A percentile compares a stretch with the other conserved stretches of the same genome.
Evolutionary conservation across 2,888 invertebrate genomes (phyloP).

Genomic region (Aplocera efformata): DNA sequence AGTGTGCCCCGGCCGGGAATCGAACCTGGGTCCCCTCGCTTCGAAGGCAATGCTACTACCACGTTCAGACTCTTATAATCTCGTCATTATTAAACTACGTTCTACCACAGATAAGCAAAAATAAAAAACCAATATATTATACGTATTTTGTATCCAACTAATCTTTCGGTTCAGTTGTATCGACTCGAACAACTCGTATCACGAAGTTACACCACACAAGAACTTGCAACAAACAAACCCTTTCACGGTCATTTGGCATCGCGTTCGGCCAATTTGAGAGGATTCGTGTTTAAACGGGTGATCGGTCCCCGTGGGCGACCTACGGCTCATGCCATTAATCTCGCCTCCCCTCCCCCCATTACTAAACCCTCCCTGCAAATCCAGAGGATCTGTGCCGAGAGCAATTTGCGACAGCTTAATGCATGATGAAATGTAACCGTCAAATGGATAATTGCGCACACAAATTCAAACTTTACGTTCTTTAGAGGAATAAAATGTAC

Average conservation of each 20-base stretch:
- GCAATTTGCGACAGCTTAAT: constrained; percentile 49
- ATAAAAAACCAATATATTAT: too few relatives aligned
- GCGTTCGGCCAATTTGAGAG: constrained; percentile 57
- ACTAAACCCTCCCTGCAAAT: constrained; percentile 16
- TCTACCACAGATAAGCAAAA: too few relatives aligned
- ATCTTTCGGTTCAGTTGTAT: not conserved
- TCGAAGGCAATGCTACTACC: too few relatives aligned
- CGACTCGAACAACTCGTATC: constrained; percentile 7
- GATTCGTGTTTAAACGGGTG: constrained; percentile 59
- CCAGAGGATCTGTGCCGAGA: constrained; percentile 28
- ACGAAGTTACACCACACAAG: constrained; percentile 11
- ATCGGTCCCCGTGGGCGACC: constrained; percentile 63
- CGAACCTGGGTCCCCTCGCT: too few relatives aligned
- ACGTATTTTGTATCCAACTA: too few relatives aligned
- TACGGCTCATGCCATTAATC: constrained; percentile 58
- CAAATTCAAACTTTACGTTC: too few relatives aligned
- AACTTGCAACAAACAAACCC: constrained; percentile 38
- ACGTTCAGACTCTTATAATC: too few relatives aligned
- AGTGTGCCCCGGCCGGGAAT: too few relatives aligned
- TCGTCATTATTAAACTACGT: too few relatives aligned
- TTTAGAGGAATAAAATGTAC: too few relatives aligned
- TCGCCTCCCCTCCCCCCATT: constrained; percentile 40
- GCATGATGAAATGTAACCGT: constrained; percentile 40
- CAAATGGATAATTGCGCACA: constrained; percentile 22
- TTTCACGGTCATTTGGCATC: constrained; percentile 46